Evolutionary conservation across 1,140 invertebrate genomes (phyloP).

Genomic region (Drosophila truncata): DNA sequence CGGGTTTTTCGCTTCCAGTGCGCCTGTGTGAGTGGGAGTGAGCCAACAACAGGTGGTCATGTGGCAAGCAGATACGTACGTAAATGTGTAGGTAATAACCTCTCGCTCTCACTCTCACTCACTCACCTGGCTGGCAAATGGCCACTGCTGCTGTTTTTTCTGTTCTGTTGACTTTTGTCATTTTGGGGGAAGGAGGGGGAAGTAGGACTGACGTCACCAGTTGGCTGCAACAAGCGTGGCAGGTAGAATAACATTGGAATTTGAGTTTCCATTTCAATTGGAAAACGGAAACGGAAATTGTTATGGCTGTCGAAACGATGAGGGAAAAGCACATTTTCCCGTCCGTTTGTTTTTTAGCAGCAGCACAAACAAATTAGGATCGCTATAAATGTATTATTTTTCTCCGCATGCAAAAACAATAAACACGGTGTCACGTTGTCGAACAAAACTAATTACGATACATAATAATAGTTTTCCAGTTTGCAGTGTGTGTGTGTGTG

Average conservation of each 20-base stretch:
- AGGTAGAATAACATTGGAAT: slow-evolving; percentile 65
- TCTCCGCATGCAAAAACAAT: slow-evolving; percentile 66
- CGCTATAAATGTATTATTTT: slow-evolving; percentile 70
- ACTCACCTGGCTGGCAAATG: slow-evolving; percentile 54
- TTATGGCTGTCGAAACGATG: slow-evolving; percentile 53
- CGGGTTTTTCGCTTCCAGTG: slow-evolving; percentile 49
- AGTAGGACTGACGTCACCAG: slow-evolving; percentile 46
- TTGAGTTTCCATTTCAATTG: slow-evolving; percentile 16
- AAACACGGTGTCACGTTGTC: slow-evolving; percentile 78
- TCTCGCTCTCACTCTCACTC: slow-evolving; percentile 20
- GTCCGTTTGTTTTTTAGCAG: slow-evolving; percentile 51
- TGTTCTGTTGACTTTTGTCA: slow-evolving; percentile 13
- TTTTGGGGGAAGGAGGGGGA: too few species aligned
- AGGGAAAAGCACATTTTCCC: slow-evolving; percentile 51
- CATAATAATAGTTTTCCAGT: slow-evolving; percentile 42
- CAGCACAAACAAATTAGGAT: slow-evolving; percentile 68
- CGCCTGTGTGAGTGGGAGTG: slow-evolving; percentile 17
- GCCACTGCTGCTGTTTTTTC: slow-evolving; percentile 13
- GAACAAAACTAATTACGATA: slow-evolving; percentile 73
- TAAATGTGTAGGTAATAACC: background rate
- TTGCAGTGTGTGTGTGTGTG: background rate
- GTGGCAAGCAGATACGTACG: background rate
- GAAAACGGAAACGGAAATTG: slow-evolving; percentile 75
- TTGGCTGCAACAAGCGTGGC: slow-evolving; percentile 28
- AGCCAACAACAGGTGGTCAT: slow-evolving; percentile 76